Conservation (phyloP, 2,113 vertebrate species). For the Corydoras maculifer region DNA sequence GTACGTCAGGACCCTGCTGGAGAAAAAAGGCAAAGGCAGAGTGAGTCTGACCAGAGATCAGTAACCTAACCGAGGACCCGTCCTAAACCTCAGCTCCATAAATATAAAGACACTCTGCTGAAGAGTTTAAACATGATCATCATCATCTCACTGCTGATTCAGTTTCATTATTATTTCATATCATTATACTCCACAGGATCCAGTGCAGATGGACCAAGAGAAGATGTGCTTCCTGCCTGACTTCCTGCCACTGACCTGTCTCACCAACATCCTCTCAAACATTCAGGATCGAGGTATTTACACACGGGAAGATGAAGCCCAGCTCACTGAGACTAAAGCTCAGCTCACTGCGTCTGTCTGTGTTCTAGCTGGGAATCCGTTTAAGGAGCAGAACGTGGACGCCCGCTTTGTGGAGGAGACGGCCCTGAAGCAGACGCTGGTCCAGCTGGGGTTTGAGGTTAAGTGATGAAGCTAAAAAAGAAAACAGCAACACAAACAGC, state of each 20-base stretch:
- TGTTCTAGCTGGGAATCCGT: slow-evolving; percentile 27
- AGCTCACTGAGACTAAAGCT: too few relatives aligned
- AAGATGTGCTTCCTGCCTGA: slow-evolving; percentile 61
- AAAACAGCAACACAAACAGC: too few relatives aligned
- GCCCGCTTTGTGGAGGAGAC: slow-evolving; percentile 82
- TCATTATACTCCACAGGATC: slow-evolving; percentile 56
- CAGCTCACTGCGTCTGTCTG: not conserved
- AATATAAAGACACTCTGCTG: too few relatives aligned
- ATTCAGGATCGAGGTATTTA: slow-evolving; percentile 75
- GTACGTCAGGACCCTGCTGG: slow-evolving; percentile 71
- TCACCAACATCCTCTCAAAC: slow-evolving; percentile 72
- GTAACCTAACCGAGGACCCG: too few relatives aligned
- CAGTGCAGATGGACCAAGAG: slow-evolving; percentile 55
- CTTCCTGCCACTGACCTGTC: slow-evolving; percentile 86
- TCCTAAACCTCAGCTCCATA: too few relatives aligned
- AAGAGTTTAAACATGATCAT: too few relatives aligned
- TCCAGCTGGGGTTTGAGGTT: slow-evolving; percentile 63
- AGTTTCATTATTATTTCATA: too few relatives aligned
- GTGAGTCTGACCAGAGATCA: slow-evolving; percentile 48
- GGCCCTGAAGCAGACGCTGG: slow-evolving; percentile 80
- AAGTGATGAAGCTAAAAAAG: slow-evolving; percentile 50
- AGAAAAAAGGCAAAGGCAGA: slow-evolving; percentile 66
- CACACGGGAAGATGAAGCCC: too few relatives aligned
- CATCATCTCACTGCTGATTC: too few relatives aligned
- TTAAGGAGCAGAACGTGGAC: slow-evolving; percentile 71